Base-by-base conservation (phyloP, 2,797 vertebrate species). In the Mormyrus hasselquistii region DNA sequence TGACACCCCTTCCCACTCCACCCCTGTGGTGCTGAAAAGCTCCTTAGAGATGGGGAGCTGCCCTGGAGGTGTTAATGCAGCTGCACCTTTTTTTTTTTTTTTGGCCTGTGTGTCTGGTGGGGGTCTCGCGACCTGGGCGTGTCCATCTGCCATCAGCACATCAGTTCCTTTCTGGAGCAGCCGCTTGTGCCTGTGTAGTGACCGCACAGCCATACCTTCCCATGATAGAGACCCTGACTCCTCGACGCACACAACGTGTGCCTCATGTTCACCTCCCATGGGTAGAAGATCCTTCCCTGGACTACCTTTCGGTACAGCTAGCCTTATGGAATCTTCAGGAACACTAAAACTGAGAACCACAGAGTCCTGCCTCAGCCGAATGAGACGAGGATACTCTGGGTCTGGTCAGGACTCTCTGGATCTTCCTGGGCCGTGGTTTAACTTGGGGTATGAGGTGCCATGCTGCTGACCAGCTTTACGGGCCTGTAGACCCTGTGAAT, bases 121-220 rank as follows among this genome's bases (percentile, higher is more conserved):
- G 89, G n/a, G 55, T 69, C 38, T 29, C 38, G 12, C 41, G 50
- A 25, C 47, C 25, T 3, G 69, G 89, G 86, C 19, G 69, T 79
- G 69, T 38, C 65, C 16, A 85, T 44, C 65, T 89, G 84, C 65
- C 25, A 65, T 89, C 89, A 76, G 89, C 89, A 79, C 85, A 82
- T 87, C 62, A 49, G 47, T 34, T 47, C 12, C n/a, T 59, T 34
- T 22, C 41, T 2, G 3, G 65, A 52, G 34, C 86, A 53, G 3
- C 89, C 88, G 22, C 50, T 0, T 16, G 22, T 29, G n/a, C 19
- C 49, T 25, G 25, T 29, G 16, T 4, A 50, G 12, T 12, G 52
- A 85, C 88, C 10, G 12, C 29, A 65, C 10, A 59, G 22, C 44
- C 44, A 69, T 79, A 87, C 73, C 89, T 85, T 69, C 69, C 57